phyloP scores from a whole-genome alignment of 2,888 invertebrate species.

The Dynastes grantii region DNA sequence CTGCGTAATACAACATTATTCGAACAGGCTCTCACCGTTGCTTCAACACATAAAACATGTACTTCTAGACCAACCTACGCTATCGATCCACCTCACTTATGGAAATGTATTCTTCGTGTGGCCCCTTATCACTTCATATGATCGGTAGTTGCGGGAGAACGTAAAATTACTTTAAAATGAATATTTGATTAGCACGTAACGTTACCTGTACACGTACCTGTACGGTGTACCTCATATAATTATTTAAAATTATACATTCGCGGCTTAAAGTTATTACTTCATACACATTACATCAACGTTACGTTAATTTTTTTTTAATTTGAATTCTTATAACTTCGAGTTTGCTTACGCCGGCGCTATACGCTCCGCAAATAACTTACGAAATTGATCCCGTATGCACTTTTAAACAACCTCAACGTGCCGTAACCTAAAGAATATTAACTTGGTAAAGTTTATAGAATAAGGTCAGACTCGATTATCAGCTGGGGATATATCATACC shows the following conservation, averaged over 20 bases:
- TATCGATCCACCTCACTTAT: conserved; percentile 40
- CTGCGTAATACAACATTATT: no score
- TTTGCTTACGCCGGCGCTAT: no score
- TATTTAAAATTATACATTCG: conserved; percentile 18
- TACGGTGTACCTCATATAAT: not conserved
- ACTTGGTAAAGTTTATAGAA: not conserved
- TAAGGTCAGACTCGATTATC: not conserved
- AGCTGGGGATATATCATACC: not conserved
- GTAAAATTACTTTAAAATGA: conserved; percentile 40
- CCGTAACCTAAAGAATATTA: conserved; percentile 4
- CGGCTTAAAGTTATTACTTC: conserved; percentile 8
- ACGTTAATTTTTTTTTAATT: no score
- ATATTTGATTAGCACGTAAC: conserved; percentile 33
- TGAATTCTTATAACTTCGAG: no score
- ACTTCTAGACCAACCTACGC: not conserved
- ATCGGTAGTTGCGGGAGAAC: conserved; percentile 39
- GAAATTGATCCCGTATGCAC: not conserved
- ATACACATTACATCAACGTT: not conserved
- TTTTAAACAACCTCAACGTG: not conserved
- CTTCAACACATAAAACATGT: no score
- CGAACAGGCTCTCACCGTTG: no score
- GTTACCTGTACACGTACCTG: not conserved
- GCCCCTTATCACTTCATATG: conserved; percentile 14
- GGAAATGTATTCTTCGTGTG: conserved; percentile 41
- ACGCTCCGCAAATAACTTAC: no score